Evolutionary conservation across 1,140 invertebrate genomes (phyloP).

Genomic region (Nomia melanderi): DNA sequence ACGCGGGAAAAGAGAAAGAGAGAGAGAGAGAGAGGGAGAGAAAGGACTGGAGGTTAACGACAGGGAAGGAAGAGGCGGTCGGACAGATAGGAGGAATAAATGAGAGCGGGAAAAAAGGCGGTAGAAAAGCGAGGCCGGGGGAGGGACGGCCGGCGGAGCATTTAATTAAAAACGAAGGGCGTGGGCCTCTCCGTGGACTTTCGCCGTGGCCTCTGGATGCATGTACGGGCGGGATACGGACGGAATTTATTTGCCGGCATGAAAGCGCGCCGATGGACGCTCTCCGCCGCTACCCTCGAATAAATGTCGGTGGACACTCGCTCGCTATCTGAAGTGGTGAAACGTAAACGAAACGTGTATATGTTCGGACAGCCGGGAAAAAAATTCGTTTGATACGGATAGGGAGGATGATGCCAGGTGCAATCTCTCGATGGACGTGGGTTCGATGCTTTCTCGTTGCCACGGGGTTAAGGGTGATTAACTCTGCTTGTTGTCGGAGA

Average conservation of each 20-base stretch:
- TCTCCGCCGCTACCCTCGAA: slow-evolving; percentile 31
- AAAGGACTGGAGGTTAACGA: slow-evolving; percentile 13
- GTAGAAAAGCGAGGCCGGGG: background rate
- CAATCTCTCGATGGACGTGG: background rate
- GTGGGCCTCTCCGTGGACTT: slow-evolving; percentile 41
- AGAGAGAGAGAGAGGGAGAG: no score
- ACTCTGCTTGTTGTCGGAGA: no score
- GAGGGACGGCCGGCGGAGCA: slow-evolving; percentile 37
- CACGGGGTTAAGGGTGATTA: no score
- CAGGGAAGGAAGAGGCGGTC: slow-evolving; percentile 9
- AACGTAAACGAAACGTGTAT: background rate
- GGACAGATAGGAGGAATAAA: slow-evolving; percentile 23
- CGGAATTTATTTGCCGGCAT: slow-evolving; percentile 53
- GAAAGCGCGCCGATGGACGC: slow-evolving; percentile 36
- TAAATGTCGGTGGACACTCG: slow-evolving; percentile 14
- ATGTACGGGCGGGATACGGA: slow-evolving; percentile 39
- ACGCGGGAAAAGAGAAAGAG: background rate
- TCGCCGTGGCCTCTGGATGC: slow-evolving; percentile 11
- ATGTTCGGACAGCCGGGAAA: background rate
- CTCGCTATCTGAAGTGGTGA: background rate
- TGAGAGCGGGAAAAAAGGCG: slow-evolving; percentile 21
- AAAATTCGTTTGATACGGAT: background rate
- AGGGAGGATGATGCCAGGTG: background rate
- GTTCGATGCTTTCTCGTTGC: no score
- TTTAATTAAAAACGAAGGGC: slow-evolving; percentile 67